Base-by-base conservation (phyloP, 2,888 invertebrate species). In the Megastigmus dorsalis region DNA sequence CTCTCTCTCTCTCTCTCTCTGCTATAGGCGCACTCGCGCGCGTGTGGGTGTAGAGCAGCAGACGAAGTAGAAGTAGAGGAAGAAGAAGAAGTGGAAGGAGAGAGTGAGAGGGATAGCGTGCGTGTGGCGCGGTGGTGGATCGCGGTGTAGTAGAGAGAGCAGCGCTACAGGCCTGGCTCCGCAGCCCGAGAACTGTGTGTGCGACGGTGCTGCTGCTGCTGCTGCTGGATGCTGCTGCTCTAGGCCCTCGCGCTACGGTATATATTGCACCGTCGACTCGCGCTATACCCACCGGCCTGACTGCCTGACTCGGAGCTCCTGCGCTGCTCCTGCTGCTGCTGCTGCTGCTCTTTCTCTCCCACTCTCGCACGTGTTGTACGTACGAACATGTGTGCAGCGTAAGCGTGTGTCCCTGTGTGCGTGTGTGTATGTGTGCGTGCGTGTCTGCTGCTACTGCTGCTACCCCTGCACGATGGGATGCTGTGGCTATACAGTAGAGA, bases 261-360 rank as follows among this genome's bases (percentile, higher is more conserved):
- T 71, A 85, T n/a, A n/a, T n/a, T n/a, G n/a, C 84, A 57, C 74
- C 73, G 70, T 60, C 62, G 82, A n/a, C 77, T 82, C 84, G 81
- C 79, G 80, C 81, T 82, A 83, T 82, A n/a, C 79, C 81, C 80
- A 79, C 79, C 80, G 81, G 84, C 83, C 82, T 86, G 85, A 85
- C 86, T 85, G 84, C 83, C 85, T 83, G 85, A 84, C 85, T 85
- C 83, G 83, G 83, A 81, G 83, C 82, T 84, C 82, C 82, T 80
- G 45, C 59, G 48, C 59, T 43, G 43, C 18, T 70, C 73, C 68
- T 62, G 75, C 54, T 71, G 75, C 68, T 63, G 75, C 55, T 74
- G 50, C 66, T 45, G 55, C 15, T 67, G 63, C 66, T 48, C 68
- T 48, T 74, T 43, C 62, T 30, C 45, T 45, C 62, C 15, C n/a